A percentile compares a stretch with the other conserved stretches of the same genome.
Conservation (phyloP, 1,140 invertebrate genomes). For the Lepeophtheirus salmonis region DNA sequence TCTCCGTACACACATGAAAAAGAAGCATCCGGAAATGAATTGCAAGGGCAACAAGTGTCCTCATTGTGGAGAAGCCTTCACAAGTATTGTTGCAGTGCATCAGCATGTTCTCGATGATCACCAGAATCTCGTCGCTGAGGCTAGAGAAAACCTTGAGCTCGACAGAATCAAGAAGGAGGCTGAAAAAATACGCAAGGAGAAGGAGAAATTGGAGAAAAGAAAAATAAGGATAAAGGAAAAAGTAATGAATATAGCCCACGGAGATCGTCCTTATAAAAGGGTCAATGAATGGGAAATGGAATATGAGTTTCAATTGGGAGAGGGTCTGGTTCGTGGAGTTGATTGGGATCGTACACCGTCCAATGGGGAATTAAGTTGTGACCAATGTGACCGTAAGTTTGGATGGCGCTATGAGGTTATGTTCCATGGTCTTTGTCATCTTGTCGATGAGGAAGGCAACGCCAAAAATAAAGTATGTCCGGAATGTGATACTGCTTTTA, state of each 20-base stretch:
- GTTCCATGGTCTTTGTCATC: slow-evolving; percentile 15
- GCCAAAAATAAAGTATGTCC: slow-evolving; percentile 13
- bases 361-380: slow-evolving; percentile 13
- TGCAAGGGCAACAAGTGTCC: slow-evolving; percentile 10
- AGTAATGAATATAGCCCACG: background rate
- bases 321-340: slow-evolving; percentile 12
- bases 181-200: background rate
- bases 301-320: slow-evolving; percentile 13
- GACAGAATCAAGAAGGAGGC: background rate
- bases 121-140: slow-evolving; percentile 9
- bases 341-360: slow-evolving; percentile 16
- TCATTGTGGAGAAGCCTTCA: slow-evolving; percentile 7
- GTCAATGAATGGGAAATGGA: slow-evolving; percentile 16
- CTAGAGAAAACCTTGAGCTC: slow-evolving; percentile 1
- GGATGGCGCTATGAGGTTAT: slow-evolving; percentile 16
- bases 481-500: slow-evolving; percentile 14
- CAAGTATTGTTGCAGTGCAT: slow-evolving; percentile 9
- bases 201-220: background rate
- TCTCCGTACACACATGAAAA: slow-evolving; percentile 15
- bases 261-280: background rate
- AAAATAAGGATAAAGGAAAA: background rate
- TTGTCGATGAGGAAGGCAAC: slow-evolving; percentile 9
- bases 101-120: slow-evolving; percentile 17
- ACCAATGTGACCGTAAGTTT: slow-evolving; percentile 13
- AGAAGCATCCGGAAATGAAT: background rate